Percentiles rank a stretch among this genome's conserved stretches.
Conservation (phyloP, 2,113 vertebrate species). For the Catharus fuscescens region DNA sequence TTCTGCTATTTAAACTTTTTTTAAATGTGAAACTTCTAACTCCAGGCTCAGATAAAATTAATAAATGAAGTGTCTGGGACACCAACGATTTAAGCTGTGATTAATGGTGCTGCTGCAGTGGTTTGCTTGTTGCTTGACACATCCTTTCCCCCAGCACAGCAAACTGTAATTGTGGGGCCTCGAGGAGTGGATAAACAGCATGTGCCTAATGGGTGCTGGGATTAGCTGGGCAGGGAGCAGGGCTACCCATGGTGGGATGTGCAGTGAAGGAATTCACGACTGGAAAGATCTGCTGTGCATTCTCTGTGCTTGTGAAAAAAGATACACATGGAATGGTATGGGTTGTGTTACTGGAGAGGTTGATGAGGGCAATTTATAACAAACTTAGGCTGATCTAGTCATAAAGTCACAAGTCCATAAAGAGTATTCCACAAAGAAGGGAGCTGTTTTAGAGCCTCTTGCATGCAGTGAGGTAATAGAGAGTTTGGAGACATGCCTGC, state of each 20-base stretch:
- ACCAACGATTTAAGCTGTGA: neutral
- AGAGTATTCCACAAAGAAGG: neutral
- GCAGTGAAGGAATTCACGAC: neutral
- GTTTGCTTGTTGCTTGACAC: neutral
- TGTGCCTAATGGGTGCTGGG: neutral
- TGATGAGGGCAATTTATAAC: neutral
- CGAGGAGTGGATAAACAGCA: neutral
- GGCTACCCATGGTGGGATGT: neutral
- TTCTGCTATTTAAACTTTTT: neutral
- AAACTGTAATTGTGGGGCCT: neutral
- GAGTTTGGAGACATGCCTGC: neutral
- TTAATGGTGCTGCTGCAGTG: neutral
- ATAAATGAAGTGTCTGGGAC: neutral
- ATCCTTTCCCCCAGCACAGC: neutral
- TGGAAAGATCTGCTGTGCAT: neutral
- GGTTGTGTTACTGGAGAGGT: neutral
- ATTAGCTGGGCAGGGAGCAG: conserved; percentile 1
- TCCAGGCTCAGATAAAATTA: neutral
- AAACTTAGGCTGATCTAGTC: neutral
- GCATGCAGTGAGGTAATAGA: neutral
- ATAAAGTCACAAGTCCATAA: neutral
- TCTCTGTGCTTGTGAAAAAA: neutral
- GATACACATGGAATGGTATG: neutral
- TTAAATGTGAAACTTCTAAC: neutral
- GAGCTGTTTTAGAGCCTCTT: neutral